A percentile compares a stretch with the other conserved stretches of the same genome.
phyloP scores from a whole-genome alignment of 2,113 vertebrate genomes.

The Heloderma charlesbogerti region DNA sequence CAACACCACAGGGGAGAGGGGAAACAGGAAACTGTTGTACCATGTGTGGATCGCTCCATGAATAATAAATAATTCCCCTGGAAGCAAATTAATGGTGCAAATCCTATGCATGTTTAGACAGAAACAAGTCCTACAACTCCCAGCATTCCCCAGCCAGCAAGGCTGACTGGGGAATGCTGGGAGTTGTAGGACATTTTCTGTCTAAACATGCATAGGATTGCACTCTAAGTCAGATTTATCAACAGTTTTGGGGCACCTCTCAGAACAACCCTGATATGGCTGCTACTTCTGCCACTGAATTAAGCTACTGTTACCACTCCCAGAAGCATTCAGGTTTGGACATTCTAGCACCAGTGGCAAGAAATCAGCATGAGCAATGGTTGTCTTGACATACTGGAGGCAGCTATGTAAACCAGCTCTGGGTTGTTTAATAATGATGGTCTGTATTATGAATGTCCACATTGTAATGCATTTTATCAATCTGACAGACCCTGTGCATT shows the following conservation, averaged over 20 bases:
- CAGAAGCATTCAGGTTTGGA: background rate
- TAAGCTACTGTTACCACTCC: background rate
- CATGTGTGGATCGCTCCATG: background rate
- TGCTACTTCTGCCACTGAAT: background rate
- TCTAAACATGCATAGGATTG: no score
- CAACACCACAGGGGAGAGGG: background rate
- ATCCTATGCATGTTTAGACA: no score
- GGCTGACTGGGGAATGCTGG: no score
- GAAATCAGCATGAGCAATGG: background rate
- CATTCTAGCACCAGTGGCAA: background rate
- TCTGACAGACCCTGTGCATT: conserved; percentile 78
- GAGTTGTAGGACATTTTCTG: no score
- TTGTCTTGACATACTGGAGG: background rate
- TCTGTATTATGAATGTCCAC: background rate
- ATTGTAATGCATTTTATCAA: conserved; percentile 14
- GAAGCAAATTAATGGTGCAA: background rate
- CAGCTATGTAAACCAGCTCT: background rate
- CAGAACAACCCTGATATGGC: background rate
- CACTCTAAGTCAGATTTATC: conserved; percentile 2
- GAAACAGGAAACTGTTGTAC: background rate
- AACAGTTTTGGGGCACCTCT: background rate
- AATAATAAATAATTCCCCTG: background rate
- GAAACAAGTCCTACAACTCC: no score
- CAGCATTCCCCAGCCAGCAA: no score
- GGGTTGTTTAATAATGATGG: background rate